These are phyloP conservation scores for Myopa testacea DNA, from an alignment of 2,888 invertebrate species.

Conservation along the genomic window DNA sequence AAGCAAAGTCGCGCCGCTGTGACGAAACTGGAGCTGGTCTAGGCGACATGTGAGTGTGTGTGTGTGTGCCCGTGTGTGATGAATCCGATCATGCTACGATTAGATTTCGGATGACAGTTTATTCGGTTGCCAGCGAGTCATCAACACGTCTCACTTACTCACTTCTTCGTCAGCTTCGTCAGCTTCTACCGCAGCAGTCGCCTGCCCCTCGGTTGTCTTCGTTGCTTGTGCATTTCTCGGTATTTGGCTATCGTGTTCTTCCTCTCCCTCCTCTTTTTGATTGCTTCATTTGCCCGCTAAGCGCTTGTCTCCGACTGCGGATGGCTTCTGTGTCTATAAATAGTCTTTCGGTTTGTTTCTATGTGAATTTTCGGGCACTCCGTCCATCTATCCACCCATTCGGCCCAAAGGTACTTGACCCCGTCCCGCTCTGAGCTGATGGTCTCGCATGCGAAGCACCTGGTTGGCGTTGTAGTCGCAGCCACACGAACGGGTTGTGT, in stretches of 20 bases:
- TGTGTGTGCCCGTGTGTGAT: neutral
- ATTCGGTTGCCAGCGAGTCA: neutral
- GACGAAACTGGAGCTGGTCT: too few relatives aligned
- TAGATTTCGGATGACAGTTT: neutral
- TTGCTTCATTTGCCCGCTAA: conserved; percentile 6
- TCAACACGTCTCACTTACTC: too few relatives aligned
- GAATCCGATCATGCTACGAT: neutral
- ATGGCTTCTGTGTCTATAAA: neutral
- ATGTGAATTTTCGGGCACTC: conserved; percentile 10
- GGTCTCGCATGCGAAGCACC: neutral
- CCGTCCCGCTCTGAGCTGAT: conserved; percentile 21
- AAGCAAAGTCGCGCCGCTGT: too few relatives aligned
- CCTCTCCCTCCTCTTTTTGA: neutral
- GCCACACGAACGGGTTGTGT: neutral
- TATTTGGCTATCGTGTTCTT: neutral
- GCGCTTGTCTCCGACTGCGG: conserved; percentile 21
- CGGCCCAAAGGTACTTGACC: conserved; percentile 21
- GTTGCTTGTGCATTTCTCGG: neutral
- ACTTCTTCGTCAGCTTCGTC: too few relatives aligned
- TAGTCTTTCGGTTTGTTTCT: conserved; percentile 5
- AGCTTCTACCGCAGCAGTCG: too few relatives aligned
- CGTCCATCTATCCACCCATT: neutral
- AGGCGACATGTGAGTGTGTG: neutral
- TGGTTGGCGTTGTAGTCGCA: conserved; percentile 3
- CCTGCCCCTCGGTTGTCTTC: neutral